These are phyloP conservation scores for Turritopsis rubra DNA, from an alignment of 30 jellyfish, hydroid and myxozoan genomes.

Conservation along the genomic window DNA sequence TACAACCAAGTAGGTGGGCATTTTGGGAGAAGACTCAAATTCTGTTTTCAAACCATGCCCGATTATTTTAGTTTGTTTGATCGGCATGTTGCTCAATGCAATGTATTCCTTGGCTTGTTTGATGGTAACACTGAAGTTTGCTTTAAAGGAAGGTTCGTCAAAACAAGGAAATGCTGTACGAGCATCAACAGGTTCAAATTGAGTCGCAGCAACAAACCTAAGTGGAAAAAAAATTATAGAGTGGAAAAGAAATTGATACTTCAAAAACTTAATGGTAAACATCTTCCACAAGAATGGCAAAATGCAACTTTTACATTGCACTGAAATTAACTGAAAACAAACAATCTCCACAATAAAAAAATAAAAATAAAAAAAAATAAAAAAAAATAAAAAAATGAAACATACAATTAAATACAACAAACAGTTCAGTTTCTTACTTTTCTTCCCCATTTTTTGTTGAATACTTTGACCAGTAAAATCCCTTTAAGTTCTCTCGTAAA, in stretches of 20 bases:
- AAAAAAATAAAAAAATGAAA: no score
- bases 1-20: constrained; percentile 85
- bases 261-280: not conserved
- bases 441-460: constrained; percentile 44
- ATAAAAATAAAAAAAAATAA: no score
- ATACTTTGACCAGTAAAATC: constrained; percentile 66
- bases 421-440: not conserved
- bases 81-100: constrained; percentile 86
- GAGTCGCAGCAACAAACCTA: constrained; percentile 78
- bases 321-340: not conserved
- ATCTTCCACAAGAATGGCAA: no score
- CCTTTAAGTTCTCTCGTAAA: constrained; percentile 47
- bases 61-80: constrained; percentile 9
- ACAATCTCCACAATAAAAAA: not conserved
- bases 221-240: no score
- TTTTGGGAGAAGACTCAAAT: constrained; percentile 47
- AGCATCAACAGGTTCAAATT: constrained; percentile 90
- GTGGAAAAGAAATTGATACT: not conserved
- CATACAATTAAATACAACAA: no score
- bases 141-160: constrained; percentile 94
- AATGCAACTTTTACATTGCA: not conserved
- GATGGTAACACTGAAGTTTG: constrained; percentile 54
- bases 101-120: constrained; percentile 46
- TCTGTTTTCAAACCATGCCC: constrained; percentile 13
- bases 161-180: constrained; percentile 92